Base-by-base conservation (phyloP, 1,140 invertebrate genomes). In the Alviniconcha marisindica region DNA sequence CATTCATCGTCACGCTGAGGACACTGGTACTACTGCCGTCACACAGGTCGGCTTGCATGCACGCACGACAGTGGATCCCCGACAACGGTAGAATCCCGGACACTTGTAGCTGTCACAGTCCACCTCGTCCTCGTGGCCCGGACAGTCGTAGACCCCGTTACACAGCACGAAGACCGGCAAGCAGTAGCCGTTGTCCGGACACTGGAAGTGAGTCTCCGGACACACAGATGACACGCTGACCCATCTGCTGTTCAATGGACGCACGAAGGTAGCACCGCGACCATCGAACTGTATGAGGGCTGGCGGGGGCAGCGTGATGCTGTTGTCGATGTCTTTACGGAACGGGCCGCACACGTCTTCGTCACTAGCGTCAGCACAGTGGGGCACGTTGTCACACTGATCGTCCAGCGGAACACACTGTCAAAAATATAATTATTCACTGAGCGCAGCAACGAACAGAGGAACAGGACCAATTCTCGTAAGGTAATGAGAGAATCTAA, bases 1-100 rank as follows among this genome's bases (percentile, higher is more conserved):
- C 74, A 0, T 28, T 84, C 83, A 21, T 84, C 83, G 40, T 84
- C 83, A n/a, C 73, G 83, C 2, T 84, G 24, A 31, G 83, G 83
- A 69, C 83, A 82, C 42, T 84, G 48, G 69, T 28, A 66, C 28
- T 40, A n/a, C n/a, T n/a, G 24, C 76, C 63, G 48, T 84, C 83
- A 76, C 83, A 84, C 12, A 84, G 15, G 51, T 84, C n/a, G n/a
- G 77, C 5, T 80, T 36, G 24, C 51, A 51, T 36, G 71, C 42
- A 40, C 73, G 42, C 21, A 84, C 69, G n/a, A n/a, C n/a, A 12
- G 38, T 14, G 12, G 83, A 79, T 24, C 66, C 5, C 0, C 71
- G 78, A 63, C 83, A 84, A 12, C 71, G 66, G 60, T 84, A 84
- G 40, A 80, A 60, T 33, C 38, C 54, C 12, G 28, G 40, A 76